phyloP scores from a whole-genome alignment of 2,888 invertebrate genomes.

The Lutraria lutraria region DNA sequence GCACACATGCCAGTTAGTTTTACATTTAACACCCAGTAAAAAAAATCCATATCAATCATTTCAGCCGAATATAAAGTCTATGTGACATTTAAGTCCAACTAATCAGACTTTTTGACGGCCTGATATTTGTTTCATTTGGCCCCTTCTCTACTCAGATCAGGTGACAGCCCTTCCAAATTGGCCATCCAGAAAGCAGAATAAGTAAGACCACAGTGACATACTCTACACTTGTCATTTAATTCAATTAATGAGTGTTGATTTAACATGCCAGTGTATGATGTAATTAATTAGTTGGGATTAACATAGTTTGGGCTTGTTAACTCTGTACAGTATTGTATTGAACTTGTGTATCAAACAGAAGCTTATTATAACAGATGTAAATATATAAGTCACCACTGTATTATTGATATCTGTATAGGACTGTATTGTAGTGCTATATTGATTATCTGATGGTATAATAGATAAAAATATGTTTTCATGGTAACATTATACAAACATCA shows the following conservation, averaged over 20 bases:
- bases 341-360: neutral
- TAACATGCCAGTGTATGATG: neutral
- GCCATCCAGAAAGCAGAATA: too few relatives aligned
- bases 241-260: neutral
- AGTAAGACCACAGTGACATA: too few relatives aligned
- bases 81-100: too few relatives aligned
- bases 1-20: too few relatives aligned
- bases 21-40: too few relatives aligned
- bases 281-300: neutral
- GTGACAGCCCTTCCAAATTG: too few relatives aligned
- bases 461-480: conserved; percentile 13
- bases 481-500: conserved; percentile 1
- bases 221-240: too few relatives aligned
- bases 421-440: neutral
- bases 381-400: neutral
- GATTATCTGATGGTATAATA: conserved; percentile 7
- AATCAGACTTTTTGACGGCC: too few relatives aligned
- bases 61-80: too few relatives aligned
- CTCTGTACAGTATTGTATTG: neutral
- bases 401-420: neutral
- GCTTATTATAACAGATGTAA: neutral
- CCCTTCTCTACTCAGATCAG: too few relatives aligned
- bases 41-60: too few relatives aligned
- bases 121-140: too few relatives aligned
- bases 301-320: conserved; percentile 7